These are phyloP conservation scores for Pterostichus niger DNA, from an alignment of 2,888 invertebrate species.

Conservation along the genomic window DNA sequence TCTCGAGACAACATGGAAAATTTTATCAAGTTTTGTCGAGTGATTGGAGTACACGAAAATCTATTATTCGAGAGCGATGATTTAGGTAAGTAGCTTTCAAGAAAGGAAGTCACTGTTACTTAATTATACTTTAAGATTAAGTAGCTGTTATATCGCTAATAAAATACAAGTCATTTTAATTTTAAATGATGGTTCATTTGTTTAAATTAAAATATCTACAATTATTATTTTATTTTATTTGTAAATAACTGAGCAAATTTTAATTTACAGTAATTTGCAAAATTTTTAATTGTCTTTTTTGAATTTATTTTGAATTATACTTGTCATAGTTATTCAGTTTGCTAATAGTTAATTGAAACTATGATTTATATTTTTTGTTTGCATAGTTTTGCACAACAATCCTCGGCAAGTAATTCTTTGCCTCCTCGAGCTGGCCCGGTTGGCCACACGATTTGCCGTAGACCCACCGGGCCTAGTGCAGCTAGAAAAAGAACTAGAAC, in stretches of 20 bases:
- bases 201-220: background rate
- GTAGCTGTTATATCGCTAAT: conserved; percentile 35
- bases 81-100: conserved; percentile 81
- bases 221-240: background rate
- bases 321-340: too few species aligned
- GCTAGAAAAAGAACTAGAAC: conserved; percentile 92
- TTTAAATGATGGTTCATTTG: background rate
- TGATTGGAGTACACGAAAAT: conserved; percentile 92
- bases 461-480: conserved; percentile 91
- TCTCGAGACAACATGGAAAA: conserved; percentile 94
- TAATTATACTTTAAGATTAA: conserved; percentile 34
- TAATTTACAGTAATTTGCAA: too few species aligned
- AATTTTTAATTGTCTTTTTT: too few species aligned
- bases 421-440: conserved; percentile 90
- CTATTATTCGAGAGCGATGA: conserved; percentile 94
- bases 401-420: conserved; percentile 92
- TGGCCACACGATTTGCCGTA: conserved; percentile 87
- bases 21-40: conserved; percentile 91
- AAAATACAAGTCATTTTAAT: conserved; percentile 7
- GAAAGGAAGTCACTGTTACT: conserved; percentile 28
- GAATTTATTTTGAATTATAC: too few species aligned
- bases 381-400: conserved; percentile 88
- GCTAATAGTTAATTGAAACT: too few species aligned
- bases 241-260: too few species aligned
- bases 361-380: too few species aligned